A percentile compares a stretch with the other conserved stretches of the same genome.
phyloP scores from a whole-genome alignment of 2,113 vertebrate genomes.

The Danionella cerebrum region DNA sequence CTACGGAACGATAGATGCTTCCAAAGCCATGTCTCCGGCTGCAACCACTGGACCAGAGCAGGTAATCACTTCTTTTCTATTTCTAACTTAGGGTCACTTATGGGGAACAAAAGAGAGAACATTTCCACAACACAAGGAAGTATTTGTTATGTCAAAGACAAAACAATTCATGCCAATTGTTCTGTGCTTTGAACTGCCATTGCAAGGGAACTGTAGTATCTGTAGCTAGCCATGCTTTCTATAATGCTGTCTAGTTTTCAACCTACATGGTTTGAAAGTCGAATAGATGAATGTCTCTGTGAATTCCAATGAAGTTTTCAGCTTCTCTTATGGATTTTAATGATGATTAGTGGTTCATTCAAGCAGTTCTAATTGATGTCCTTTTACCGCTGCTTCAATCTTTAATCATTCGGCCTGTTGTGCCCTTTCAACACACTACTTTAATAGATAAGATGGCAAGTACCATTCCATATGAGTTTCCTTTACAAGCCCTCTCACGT shows the following conservation, averaged over 20 bases:
- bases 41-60: constrained; percentile 74
- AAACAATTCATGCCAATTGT: constrained; percentile 27
- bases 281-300: neutral
- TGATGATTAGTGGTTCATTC: constrained; percentile 22
- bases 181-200: constrained; percentile 47
- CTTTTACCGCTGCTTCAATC: too few relatives aligned
- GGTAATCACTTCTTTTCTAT: constrained; percentile 66
- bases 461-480: constrained; percentile 10
- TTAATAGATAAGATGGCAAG: constrained; percentile 20
- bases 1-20: constrained; percentile 76
- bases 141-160: constrained; percentile 49
- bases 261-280: neutral
- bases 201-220: constrained; percentile 6
- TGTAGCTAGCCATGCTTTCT: neutral
- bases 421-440: too few relatives aligned
- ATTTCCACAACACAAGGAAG: constrained; percentile 43
- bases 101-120: constrained; percentile 23
- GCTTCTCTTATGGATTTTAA: constrained; percentile 22
- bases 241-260: neutral
- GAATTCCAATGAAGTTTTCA: constrained; percentile 22
- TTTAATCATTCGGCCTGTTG: too few relatives aligned
- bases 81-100: neutral
- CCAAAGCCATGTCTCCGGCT: constrained; percentile 75
- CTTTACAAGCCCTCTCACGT: constrained; percentile 5
- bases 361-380: too few relatives aligned